Percentiles rank a stretch among this genome's conserved stretches.
Conservation (phyloP, 2,113 vertebrate species). For the Aphyosemion australe region DNA sequence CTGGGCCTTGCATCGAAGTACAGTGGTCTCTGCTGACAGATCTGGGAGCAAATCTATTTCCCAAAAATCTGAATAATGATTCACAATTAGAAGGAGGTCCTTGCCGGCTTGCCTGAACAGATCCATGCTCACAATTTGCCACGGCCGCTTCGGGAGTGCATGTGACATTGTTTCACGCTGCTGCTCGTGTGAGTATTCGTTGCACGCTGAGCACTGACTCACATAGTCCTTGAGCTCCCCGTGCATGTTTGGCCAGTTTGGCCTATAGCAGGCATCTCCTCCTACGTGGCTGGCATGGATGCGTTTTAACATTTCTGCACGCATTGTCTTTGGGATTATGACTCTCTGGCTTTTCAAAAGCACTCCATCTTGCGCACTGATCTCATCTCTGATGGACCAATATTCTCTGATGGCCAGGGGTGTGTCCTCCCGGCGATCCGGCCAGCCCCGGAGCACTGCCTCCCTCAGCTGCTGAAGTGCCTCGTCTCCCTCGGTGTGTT, state of each 20-base stretch:
- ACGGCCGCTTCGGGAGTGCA: not conserved
- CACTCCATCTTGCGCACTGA: not conserved
- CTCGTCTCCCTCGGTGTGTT: not conserved
- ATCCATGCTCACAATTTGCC: constrained; percentile 9
- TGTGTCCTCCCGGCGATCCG: not conserved
- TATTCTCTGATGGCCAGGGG: not conserved
- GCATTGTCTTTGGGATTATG: not conserved
- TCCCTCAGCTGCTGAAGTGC: not conserved
- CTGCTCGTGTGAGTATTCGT: not conserved
- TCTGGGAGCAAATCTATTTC: not conserved
- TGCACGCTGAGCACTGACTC: not conserved
- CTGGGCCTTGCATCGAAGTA: not conserved
- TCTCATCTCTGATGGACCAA: not conserved
- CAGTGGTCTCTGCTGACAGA: not conserved
- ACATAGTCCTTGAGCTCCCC: not conserved
- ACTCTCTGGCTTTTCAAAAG: not conserved
- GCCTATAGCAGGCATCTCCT: not conserved
- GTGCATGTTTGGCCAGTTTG: not conserved
- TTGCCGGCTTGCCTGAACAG: not conserved
- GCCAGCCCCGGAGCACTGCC: not conserved
- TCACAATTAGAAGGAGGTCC: not conserved
- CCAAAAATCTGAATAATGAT: not conserved
- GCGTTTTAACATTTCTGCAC: not conserved
- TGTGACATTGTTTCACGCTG: constrained; percentile 7
- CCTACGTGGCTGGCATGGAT: not conserved